Base-by-base conservation (phyloP, 2,797 vertebrate genomes). In the Enteromius argenteus region DNA sequence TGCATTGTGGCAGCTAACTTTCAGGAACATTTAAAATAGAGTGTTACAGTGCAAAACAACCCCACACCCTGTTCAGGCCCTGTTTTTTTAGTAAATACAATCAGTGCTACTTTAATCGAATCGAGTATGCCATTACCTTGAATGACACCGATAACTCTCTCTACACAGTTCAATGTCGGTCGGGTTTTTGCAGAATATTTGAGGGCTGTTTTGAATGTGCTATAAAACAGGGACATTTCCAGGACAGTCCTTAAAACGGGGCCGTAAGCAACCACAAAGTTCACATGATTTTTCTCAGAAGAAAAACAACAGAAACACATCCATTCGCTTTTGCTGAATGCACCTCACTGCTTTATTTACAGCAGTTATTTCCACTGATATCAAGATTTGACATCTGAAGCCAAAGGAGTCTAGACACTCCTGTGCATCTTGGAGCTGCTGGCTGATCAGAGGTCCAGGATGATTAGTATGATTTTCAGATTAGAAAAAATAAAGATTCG, bases 271-370 rank as follows among this genome's bases (percentile, higher is more conserved):
- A 71, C 42, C 68, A 30, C 39, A 42, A 71, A 72, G 14, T 30
- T 72, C 23, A 30, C 27, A 51, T 17, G 13, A 11, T 21, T 51
- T 21, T 51, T 32, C 35, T 60, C 13, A 37, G 9, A 64, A 78
- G 56, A 46, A 46, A 78, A 78, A 42, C 21, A 14, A 80, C 69
- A 86, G 71, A 80, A 76, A 79, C 76, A 21, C 81, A 49, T 35
- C 39, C 11, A 44, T 84, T 37, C 15, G 23, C 86, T 87, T 30
- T 74, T 91, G 89, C 87, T 89, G 87, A 91, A 93, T 92, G 94
- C 93, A 94, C 90, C 88, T 92, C 87, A 90, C 94, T 94, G 93
- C 92, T 92, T 91, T 95, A 94, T 94, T 94, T 93, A 94, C 93
- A 94, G 93, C 93, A 92, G 91, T 90, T 83, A 92, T 93, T 95